Evolutionary conservation across 2,888 invertebrate genomes (phyloP).

Genomic region (Noctua pronuba): DNA sequence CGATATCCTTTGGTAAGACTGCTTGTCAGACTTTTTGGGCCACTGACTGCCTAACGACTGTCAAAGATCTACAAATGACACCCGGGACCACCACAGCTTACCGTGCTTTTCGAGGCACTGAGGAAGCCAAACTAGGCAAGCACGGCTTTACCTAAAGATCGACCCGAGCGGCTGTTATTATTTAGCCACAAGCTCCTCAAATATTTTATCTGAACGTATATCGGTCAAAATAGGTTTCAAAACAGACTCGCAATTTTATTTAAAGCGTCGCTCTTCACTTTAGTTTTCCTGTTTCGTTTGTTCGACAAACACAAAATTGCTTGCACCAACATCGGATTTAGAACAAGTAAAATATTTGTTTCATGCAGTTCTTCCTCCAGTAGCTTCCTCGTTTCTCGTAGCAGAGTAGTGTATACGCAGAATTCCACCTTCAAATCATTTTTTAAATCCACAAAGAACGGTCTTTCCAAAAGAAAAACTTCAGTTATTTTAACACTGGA

Average conservation of each 20-base stretch:
- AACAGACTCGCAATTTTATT: not conserved
- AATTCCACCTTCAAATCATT: not conserved
- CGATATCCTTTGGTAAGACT: no score
- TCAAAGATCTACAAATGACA: no score
- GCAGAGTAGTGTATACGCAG: not conserved
- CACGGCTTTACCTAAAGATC: no score
- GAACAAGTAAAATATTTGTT: slow-evolving; percentile 25
- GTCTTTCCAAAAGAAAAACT: not conserved
- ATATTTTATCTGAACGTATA: not conserved
- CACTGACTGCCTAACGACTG: no score
- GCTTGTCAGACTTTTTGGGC: no score
- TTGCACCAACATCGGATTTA: slow-evolving; percentile 8
- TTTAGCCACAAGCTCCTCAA: no score
- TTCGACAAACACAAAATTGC: slow-evolving; percentile 24
- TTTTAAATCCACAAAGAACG: not conserved
- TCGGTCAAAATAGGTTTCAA: not conserved
- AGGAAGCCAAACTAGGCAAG: no score
- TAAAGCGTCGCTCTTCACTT: not conserved
- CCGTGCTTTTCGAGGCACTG: no score
- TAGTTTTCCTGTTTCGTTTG: slow-evolving; percentile 8
- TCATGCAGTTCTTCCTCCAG: not conserved
- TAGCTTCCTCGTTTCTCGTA: not conserved
- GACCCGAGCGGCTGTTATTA: no score
- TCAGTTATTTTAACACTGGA: not conserved
- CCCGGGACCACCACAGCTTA: no score